Percentiles rank a stretch among this genome's conserved stretches.
phyloP scores from a whole-genome alignment of 2,888 invertebrate genomes.

The Trichogramma dendrolimi region DNA sequence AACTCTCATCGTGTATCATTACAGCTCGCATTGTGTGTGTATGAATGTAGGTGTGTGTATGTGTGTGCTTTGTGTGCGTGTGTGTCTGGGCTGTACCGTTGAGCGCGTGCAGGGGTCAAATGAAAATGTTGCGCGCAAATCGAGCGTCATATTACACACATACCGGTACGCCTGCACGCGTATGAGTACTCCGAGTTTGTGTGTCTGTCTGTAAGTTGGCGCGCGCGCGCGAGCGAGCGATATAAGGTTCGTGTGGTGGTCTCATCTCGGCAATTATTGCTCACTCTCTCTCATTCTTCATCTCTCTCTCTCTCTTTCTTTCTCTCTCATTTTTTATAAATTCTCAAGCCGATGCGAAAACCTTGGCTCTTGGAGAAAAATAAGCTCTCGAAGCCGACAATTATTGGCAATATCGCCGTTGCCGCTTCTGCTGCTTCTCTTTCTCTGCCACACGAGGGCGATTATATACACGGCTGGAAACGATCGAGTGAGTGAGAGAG shows the following conservation, averaged over 20 bases:
- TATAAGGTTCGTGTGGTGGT: too few relatives aligned
- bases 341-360: too few relatives aligned
- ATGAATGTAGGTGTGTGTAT: too few relatives aligned
- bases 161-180: too few relatives aligned
- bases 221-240: constrained; percentile 2
- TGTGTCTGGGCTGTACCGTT: too few relatives aligned
- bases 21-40: too few relatives aligned
- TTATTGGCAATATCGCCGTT: constrained; percentile 49
- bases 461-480: not conserved
- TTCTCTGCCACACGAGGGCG: constrained; percentile 17
- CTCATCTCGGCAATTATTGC: too few relatives aligned
- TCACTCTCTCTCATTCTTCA: not conserved
- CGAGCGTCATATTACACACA: too few relatives aligned
- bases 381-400: constrained; percentile 50
- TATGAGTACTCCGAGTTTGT: not conserved
- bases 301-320: constrained; percentile 16
- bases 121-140: too few relatives aligned
- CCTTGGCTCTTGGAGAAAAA: constrained; percentile 31
- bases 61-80: too few relatives aligned
- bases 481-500: constrained; percentile 10
- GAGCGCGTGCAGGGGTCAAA: too few relatives aligned
- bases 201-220: not conserved
- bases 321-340: constrained; percentile 22
- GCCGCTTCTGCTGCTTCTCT: constrained; percentile 21
- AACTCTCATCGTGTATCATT: too few relatives aligned